Evolutionary conservation across 92 coral and sea anemone species (phyloP).

Genomic region (Zoanthus sansibaricus): DNA sequence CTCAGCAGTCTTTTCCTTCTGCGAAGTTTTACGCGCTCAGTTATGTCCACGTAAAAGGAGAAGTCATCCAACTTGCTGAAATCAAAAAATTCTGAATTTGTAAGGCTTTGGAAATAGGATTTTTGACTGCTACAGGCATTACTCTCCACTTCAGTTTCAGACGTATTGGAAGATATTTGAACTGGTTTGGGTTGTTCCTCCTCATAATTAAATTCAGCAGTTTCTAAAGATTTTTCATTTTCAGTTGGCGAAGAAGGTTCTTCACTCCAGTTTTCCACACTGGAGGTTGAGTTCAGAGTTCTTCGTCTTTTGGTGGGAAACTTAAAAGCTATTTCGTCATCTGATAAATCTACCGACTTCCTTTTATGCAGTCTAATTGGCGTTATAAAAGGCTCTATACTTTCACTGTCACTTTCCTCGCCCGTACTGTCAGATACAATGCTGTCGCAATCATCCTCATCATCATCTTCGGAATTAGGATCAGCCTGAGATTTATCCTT

Average conservation of each 20-base stretch:
- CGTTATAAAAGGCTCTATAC: slow-evolving; percentile 14
- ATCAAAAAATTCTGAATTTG: slow-evolving; percentile 23
- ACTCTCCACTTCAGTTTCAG: not conserved
- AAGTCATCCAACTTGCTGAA: slow-evolving; percentile 12
- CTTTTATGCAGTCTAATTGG: slow-evolving; percentile 39
- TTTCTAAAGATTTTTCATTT: not conserved
- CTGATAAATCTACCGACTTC: slow-evolving; percentile 17
- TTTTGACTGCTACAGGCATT: not conserved
- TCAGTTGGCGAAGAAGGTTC: not conserved
- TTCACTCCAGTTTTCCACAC: slow-evolving; percentile 10
- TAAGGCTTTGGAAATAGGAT: not conserved
- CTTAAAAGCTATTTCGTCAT: slow-evolving; percentile 15
- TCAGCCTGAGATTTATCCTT: not conserved
- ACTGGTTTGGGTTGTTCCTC: not conserved
- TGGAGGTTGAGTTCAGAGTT: slow-evolving; percentile 19
- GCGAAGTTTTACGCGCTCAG: slow-evolving; percentile 44
- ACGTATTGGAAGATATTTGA: not conserved
- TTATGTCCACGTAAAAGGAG: slow-evolving; percentile 3
- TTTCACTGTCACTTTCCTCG: slow-evolving; percentile 31
- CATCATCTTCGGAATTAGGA: not conserved
- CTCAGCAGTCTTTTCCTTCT: not conserved
- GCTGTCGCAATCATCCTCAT: slow-evolving; percentile 12
- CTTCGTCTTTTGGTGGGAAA: slow-evolving; percentile 37
- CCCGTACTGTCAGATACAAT: slow-evolving; percentile 46
- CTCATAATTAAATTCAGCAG: not conserved